Base-by-base conservation (phyloP, 2,888 invertebrate genomes). In the Platycheirus albimanus region DNA sequence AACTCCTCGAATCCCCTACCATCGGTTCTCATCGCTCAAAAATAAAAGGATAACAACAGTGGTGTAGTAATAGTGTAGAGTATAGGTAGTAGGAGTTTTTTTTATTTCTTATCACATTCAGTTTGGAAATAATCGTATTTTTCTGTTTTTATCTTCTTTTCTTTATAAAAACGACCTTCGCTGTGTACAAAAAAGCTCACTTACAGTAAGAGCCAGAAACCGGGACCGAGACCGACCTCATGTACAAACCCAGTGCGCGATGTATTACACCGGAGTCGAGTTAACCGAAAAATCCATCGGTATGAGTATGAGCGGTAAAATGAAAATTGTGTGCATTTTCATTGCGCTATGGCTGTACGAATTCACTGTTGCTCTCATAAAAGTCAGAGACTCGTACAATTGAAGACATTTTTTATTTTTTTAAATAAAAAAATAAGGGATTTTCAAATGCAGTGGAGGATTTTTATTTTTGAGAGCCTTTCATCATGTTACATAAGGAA, bases 101-200 rank as follows among this genome's bases (percentile, higher is more conserved):
- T 63, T 19, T 49, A 7, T n/a, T n/a, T n/a, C n/a, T n/a, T n/a
- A n/a, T 36, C 15, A 8, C 58, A 58, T 64, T 52, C 52, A 63
- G 10, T 41, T 61, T 56, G 28, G 36, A 66, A 45, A 33, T 56
- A 28, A 38, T 41, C 52, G 17, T 38, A 61, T 71, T 49, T 51
- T 30, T 17, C 30, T 41, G 0, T 36, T 49, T 36, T 66, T 51
- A 10, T 17, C 30, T 30, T 36, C 24, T 52, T 38, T 47, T 38
- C 28, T 43, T 15, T 13, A 30, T n/a, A 61, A 51, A 56, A 78
- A 69, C 78, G 78, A 83, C 83, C 83, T 83, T 83, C 77, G 51
- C 1, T 11, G 6, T 56, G 8, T 41, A 45, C 19, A 19, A 15
- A 17, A n/a, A 61, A 70, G 38, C 33, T 74, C 28, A 75, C 33